Evolutionary conservation across 2,888 invertebrate species (phyloP).

Genomic region (Ectobius pallidus): DNA sequence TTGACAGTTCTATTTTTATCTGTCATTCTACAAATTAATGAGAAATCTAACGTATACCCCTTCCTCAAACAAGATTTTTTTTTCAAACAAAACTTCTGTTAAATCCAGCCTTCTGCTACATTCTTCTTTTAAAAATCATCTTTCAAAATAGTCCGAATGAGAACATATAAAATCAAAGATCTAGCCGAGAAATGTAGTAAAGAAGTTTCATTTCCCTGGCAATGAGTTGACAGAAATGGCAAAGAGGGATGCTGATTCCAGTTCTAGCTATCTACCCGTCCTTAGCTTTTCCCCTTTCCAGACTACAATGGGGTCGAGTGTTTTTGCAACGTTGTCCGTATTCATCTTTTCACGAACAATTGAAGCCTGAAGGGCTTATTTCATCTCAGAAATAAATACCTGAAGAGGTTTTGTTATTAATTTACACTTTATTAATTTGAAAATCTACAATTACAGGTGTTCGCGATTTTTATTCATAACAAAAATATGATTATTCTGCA

Average conservation of each 20-base stretch:
- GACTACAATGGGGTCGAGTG: neutral
- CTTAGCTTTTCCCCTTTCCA: neutral
- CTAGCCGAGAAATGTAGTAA: neutral
- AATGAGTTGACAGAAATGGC: conserved; percentile 32
- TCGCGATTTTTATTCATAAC: no score
- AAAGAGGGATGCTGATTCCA: neutral
- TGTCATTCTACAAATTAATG: conserved; percentile 41
- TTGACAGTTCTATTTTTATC: conserved; percentile 38
- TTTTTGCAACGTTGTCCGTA: neutral
- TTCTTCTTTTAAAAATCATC: neutral
- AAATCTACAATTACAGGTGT: no score
- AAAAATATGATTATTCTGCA: no score
- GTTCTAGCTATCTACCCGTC: neutral
- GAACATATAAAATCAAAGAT: neutral
- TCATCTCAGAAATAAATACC: no score
- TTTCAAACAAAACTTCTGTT: conserved; percentile 29
- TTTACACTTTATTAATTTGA: no score
- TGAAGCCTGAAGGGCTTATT: no score
- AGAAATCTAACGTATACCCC: conserved; percentile 34
- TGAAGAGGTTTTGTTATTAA: no score
- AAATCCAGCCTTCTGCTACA: neutral
- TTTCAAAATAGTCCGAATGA: conserved; percentile 1
- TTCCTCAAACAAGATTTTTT: conserved; percentile 24
- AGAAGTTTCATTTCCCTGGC: neutral
- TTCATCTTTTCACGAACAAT: neutral